A percentile compares a stretch with the other conserved stretches of the same genome.
Evolutionary conservation across 2,113 vertebrate genomes (phyloP).

Genomic region (Lophotis ruficrista): DNA sequence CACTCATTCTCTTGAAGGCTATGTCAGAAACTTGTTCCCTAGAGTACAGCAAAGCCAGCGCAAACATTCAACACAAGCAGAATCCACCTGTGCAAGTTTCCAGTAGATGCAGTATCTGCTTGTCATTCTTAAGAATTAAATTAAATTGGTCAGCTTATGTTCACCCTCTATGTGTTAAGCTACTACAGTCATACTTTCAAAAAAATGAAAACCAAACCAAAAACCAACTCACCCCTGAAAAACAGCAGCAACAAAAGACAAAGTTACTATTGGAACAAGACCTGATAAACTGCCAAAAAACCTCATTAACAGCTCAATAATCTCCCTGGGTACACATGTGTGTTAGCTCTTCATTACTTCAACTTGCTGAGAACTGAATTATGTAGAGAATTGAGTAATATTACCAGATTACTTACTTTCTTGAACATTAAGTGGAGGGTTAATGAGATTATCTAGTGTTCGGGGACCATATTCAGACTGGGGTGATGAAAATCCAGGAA

Average conservation of each 20-base stretch:
- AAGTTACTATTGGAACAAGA: not conserved
- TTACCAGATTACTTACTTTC: constrained; percentile 84
- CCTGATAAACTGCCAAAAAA: not conserved
- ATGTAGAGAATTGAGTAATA: not conserved
- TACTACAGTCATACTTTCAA: not conserved
- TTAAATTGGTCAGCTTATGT: not conserved
- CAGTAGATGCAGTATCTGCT: not conserved
- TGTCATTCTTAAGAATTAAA: not conserved
- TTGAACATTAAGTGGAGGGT: constrained; percentile 88
- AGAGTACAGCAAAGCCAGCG: not conserved
- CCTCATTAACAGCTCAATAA: not conserved
- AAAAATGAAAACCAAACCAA: not conserved
- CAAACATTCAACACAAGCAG: not conserved
- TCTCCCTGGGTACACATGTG: not conserved
- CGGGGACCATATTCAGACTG: constrained; percentile 88
- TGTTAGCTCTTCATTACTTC: not conserved
- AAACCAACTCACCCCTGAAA: not conserved
- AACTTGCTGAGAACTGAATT: not conserved
- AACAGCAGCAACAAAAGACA: not conserved
- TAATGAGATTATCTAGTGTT: constrained; percentile 95
- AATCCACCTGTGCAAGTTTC: not conserved
- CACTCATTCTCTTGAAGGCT: not conserved
- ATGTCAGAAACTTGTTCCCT: not conserved
- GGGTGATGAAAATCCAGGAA: constrained; percentile 95
- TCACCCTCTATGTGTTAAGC: not conserved